These are phyloP conservation scores for Nothocercus nigrocapillus DNA, from an alignment of 2,113 vertebrate genomes.

Conservation along the genomic window DNA sequence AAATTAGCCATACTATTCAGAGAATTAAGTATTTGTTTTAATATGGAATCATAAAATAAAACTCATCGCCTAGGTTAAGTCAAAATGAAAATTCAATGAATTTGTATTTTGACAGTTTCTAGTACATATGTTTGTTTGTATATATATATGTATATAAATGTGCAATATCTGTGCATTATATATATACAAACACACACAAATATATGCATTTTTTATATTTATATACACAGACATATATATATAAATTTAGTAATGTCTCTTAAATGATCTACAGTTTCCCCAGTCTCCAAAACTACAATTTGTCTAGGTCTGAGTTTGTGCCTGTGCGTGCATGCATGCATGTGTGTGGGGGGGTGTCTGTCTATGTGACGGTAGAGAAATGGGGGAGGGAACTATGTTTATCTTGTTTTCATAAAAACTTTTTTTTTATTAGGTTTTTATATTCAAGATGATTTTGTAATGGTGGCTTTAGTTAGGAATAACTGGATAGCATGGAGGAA, in stretches of 20 bases:
- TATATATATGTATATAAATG: not conserved
- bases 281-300: not conserved
- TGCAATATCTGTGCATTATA: not conserved
- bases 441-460: not conserved
- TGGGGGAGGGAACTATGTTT: not conserved
- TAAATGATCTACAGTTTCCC: not conserved
- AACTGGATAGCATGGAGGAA: not conserved
- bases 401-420: not conserved
- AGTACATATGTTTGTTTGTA: not conserved
- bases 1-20: not conserved
- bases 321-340: not conserved
- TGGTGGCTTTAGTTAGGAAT: not conserved
- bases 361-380: not conserved
- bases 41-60: constrained; percentile 24
- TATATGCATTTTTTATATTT: not conserved
- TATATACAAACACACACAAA: not conserved
- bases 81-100: constrained; percentile 2
- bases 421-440: not conserved
- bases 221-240: not conserved
- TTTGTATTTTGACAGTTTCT: not conserved
- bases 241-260: not conserved
- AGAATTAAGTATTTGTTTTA: constrained; percentile 33
- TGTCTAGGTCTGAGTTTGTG: not conserved
- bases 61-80: not conserved
- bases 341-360: no score